A percentile compares a stretch with the other conserved stretches of the same genome.
These are phyloP conservation scores for Cyphomyrus plagiostoma DNA, from an alignment of 2,113 vertebrate species.

Conservation along the genomic window DNA sequence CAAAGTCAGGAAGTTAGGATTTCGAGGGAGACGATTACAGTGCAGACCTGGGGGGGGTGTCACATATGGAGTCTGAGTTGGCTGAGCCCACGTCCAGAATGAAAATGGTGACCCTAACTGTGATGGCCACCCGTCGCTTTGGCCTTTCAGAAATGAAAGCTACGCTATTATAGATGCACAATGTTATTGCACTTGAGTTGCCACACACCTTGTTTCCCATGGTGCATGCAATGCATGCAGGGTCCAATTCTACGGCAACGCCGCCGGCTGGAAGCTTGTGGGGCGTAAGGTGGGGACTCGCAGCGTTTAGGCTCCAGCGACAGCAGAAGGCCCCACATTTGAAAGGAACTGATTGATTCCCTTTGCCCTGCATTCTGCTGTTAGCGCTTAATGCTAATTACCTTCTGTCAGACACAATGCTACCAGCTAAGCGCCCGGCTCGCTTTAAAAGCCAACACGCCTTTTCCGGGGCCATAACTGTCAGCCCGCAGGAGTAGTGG, in stretches of 20 bases:
- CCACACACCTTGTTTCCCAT: neutral
- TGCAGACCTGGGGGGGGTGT: neutral
- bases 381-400: neutral
- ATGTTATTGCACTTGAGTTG: neutral
- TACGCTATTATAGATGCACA: neutral
- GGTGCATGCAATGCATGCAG: neutral
- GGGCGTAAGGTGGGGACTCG: neutral
- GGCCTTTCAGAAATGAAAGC: neutral
- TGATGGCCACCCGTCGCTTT: neutral
- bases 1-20: constrained; percentile 7
- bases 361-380: constrained; percentile 1
- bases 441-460: neutral
- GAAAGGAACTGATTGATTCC: neutral
- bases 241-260: neutral
- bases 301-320: neutral
- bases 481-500: neutral
- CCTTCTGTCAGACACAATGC: neutral
- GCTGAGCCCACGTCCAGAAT: neutral
- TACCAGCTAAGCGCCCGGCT: neutral
- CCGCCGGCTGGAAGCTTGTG: neutral
- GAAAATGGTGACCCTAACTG: neutral
- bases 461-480: neutral
- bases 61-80: neutral
- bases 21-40: neutral
- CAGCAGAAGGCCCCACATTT: neutral